A percentile compares a stretch with the other conserved stretches of the same genome.
phyloP scores from a whole-genome alignment of 2,113 vertebrate genomes.

The Brachyistius frenatus region DNA sequence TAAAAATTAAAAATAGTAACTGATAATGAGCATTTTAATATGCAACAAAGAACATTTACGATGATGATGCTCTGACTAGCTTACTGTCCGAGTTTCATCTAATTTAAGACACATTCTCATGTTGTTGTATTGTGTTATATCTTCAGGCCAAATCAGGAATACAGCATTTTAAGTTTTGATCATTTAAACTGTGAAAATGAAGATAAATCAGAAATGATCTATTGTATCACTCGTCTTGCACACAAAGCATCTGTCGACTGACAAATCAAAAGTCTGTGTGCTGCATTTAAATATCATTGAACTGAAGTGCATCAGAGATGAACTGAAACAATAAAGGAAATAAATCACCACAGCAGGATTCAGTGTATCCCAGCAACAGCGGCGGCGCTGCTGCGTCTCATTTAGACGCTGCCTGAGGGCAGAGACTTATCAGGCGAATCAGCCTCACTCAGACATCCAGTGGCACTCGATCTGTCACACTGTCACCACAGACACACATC shows the following conservation, averaged over 20 bases:
- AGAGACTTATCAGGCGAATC: constrained; percentile 35
- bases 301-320: not conserved
- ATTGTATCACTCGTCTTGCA: too few relatives aligned
- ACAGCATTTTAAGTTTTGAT: too few relatives aligned
- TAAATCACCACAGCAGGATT: not conserved
- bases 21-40: too few relatives aligned
- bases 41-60: too few relatives aligned
- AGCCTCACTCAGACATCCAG: constrained; percentile 41
- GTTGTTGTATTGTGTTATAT: too few relatives aligned
- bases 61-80: too few relatives aligned
- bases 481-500: constrained; percentile 67
- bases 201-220: too few relatives aligned
- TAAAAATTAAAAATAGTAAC: too few relatives aligned
- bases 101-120: too few relatives aligned
- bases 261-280: not conserved
- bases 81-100: too few relatives aligned
- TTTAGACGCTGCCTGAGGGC: constrained; percentile 69
- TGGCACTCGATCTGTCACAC: constrained; percentile 52
- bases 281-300: not conserved
- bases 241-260: not conserved
- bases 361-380: constrained; percentile 40
- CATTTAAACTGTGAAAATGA: too few relatives aligned
- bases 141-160: too few relatives aligned
- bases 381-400: constrained; percentile 48
- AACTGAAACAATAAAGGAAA: not conserved